Evolutionary conservation across 2,113 vertebrate species (phyloP).

Genomic region (Crotalus helleri): DNA sequence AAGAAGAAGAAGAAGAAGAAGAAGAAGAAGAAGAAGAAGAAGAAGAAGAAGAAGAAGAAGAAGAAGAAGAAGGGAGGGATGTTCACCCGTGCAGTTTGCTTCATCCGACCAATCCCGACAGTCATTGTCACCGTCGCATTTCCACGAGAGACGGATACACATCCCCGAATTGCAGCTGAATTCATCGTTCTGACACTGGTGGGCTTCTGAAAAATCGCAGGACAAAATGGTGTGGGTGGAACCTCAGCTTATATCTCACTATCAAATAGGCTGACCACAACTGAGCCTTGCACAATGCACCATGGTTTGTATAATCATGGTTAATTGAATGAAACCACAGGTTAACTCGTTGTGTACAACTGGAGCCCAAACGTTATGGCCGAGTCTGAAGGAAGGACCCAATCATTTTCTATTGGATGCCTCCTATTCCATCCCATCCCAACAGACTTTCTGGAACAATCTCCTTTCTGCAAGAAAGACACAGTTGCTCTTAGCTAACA

Average conservation of each 20-base stretch:
- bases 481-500: not conserved
- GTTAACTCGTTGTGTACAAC: not conserved
- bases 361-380: not conserved
- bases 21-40: too few relatives aligned
- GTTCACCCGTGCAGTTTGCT: conserved; percentile 89
- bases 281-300: not conserved
- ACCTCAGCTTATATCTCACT: not conserved
- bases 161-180: conserved; percentile 91
- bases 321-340: not conserved
- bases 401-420: not conserved
- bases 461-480: not conserved
- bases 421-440: not conserved
- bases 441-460: not conserved
- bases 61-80: rapidly evolving
- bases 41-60: too few relatives aligned
- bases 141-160: conserved; percentile 92
- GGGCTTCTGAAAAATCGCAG: conserved; percentile 74
- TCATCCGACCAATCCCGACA: conserved; percentile 98
- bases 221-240: not conserved
- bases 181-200: conserved; percentile 84
- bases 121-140: conserved; percentile 95
- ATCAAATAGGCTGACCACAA: not conserved
- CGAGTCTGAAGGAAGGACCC: not conserved
- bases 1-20: rapidly evolving
- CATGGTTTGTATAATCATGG: not conserved